Percentiles rank a stretch among this genome's conserved stretches.
Conservation (phyloP, 2,888 invertebrate genomes). For the Drosophila niveifrons region DNA sequence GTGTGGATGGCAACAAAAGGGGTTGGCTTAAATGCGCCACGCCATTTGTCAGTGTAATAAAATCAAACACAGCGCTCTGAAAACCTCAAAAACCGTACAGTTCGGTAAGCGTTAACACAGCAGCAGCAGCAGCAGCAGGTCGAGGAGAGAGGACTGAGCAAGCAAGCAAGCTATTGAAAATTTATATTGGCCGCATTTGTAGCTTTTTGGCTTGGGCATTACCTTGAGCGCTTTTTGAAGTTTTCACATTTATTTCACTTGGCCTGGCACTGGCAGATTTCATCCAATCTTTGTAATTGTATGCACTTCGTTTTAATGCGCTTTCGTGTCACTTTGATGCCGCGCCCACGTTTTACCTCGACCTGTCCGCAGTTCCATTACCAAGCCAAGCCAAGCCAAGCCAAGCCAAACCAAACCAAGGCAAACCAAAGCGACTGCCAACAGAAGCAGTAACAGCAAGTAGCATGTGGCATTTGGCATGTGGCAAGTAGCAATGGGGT, state of each 20-base stretch:
- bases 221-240: slow-evolving; percentile 80
- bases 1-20: slow-evolving; percentile 38
- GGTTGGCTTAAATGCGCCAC: slow-evolving; percentile 77
- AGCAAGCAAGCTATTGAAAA: slow-evolving; percentile 71
- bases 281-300: slow-evolving; percentile 80
- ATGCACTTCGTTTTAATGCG: slow-evolving; percentile 79
- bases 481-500: too few relatives aligned
- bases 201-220: slow-evolving; percentile 67
- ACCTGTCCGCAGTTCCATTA: slow-evolving; percentile 23
- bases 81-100: slow-evolving; percentile 73
- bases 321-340: slow-evolving; percentile 68
- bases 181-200: slow-evolving; percentile 81
- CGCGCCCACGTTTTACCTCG: slow-evolving; percentile 19
- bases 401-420: too few relatives aligned
- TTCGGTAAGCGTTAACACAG: slow-evolving; percentile 37
- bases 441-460: not conserved
- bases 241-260: slow-evolving; percentile 80
- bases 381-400: slow-evolving; percentile 5
- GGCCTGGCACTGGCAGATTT: slow-evolving; percentile 57
- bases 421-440: not conserved
- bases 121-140: slow-evolving; percentile 32
- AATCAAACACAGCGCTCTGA: slow-evolving; percentile 74
- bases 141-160: slow-evolving; percentile 13
- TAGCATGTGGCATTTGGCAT: too few relatives aligned
- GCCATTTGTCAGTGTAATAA: slow-evolving; percentile 82